Evolutionary conservation across 2,888 invertebrate species (phyloP).

Genomic region (Drosophila heteroneura): DNA sequence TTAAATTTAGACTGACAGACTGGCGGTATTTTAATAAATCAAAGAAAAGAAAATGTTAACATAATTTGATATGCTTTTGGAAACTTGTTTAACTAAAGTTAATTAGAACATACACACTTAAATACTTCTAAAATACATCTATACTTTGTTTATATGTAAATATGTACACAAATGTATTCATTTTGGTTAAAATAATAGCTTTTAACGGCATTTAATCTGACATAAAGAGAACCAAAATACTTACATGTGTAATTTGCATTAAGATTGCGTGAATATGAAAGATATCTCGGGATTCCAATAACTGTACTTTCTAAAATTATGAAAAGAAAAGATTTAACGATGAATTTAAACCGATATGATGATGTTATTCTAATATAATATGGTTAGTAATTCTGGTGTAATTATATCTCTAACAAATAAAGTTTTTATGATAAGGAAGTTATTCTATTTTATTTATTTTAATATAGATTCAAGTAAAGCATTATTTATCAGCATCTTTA

Average conservation of each 20-base stretch:
- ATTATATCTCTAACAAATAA: not conserved
- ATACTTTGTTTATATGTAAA: not conserved
- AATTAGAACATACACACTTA: not conserved
- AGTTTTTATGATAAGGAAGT: not conserved
- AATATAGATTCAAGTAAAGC: not conserved
- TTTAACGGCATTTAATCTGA: not conserved
- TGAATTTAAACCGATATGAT: not conserved
- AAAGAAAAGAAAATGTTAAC: not conserved
- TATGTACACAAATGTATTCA: not conserved
- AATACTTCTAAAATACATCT: not conserved
- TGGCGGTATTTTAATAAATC: not conserved
- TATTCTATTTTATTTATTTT: not conserved
- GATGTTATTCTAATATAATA: not conserved
- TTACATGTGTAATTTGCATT: conserved; percentile 72
- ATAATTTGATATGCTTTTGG: not conserved
- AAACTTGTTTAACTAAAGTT: not conserved
- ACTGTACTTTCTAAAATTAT: conserved; percentile 36
- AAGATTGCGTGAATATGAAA: conserved; percentile 37
- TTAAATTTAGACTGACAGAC: not conserved
- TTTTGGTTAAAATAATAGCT: not conserved
- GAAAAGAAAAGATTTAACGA: not conserved
- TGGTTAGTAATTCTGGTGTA: not conserved
- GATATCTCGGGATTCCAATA: conserved; percentile 55
- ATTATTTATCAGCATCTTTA: not conserved
- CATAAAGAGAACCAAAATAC: conserved; percentile 22